phyloP scores from a whole-genome alignment of 2,797 vertebrate genomes.

The Melanotaenia parkinsoni region DNA sequence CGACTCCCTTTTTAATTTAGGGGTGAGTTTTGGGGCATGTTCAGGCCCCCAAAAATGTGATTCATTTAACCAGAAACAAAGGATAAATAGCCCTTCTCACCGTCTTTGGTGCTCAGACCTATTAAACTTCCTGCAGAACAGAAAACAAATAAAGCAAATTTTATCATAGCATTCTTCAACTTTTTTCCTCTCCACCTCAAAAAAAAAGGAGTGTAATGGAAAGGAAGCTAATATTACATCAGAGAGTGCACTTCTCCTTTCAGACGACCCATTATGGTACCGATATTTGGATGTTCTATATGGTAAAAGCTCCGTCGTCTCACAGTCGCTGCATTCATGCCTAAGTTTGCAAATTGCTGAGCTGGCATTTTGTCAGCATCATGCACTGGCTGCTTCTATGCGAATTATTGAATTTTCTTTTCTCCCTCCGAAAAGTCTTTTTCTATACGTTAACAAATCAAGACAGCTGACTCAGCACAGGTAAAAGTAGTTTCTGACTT shows the following conservation, averaged over 20 bases:
- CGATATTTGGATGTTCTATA: not conserved
- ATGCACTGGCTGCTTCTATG: conserved; percentile 56
- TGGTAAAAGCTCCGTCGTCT: conserved; percentile 48
- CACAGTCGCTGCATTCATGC: conserved; percentile 31
- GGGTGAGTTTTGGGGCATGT: no score
- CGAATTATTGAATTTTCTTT: conserved; percentile 50
- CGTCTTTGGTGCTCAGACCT: no score
- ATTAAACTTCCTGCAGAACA: no score
- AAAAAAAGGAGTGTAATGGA: not conserved
- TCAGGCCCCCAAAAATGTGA: no score
- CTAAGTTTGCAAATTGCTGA: conserved; percentile 54
- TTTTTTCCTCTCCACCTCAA: not conserved
- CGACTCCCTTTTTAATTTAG: no score
- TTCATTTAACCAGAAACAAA: no score
- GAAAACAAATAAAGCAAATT: not conserved
- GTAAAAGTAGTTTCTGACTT: conserved; percentile 32
- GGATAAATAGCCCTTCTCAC: no score
- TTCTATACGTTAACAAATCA: conserved; percentile 35
- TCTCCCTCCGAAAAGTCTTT: not conserved
- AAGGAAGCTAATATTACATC: not conserved
- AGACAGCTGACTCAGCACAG: conserved; percentile 49
- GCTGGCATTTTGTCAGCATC: conserved; percentile 57
- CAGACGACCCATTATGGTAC: not conserved
- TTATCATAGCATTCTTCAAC: not conserved
- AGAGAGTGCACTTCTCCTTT: conserved; percentile 23